Evolutionary conservation across 2,888 invertebrate genomes (phyloP).

Genomic region (Drosophila affinis): DNA sequence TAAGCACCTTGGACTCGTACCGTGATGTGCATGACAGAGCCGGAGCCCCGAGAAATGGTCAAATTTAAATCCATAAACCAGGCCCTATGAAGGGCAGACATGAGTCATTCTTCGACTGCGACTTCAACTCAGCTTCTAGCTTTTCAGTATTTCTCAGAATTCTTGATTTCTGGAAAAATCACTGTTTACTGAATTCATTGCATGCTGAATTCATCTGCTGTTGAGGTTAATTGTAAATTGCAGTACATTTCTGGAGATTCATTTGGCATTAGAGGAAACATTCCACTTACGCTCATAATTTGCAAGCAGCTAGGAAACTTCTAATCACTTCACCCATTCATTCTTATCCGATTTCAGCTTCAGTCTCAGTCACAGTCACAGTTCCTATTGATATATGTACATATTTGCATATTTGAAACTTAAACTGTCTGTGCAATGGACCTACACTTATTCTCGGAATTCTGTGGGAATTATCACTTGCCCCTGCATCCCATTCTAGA

Average conservation of each 20-base stretch:
- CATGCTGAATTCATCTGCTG: neutral
- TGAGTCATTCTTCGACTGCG: no score
- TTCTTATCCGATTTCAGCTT: neutral
- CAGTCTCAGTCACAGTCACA: no score
- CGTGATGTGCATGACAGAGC: no score
- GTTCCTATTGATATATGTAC: neutral
- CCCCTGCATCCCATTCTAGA: neutral
- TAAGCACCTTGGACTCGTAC: no score
- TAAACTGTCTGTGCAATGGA: neutral
- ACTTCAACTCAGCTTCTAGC: no score
- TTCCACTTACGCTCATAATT: neutral
- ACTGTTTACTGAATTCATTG: neutral
- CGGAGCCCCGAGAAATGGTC: conserved; percentile 19
- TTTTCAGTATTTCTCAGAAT: no score
- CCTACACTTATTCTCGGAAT: neutral
- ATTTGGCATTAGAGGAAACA: neutral
- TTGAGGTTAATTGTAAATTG: neutral
- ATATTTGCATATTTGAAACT: neutral
- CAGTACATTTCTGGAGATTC: neutral
- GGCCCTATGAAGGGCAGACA: conserved; percentile 21
- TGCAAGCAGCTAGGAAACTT: neutral
- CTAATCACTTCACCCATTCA: neutral
- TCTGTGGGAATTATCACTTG: neutral
- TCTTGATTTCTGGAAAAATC: no score
- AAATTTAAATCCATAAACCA: conserved; percentile 37